phyloP scores from a whole-genome alignment of 2,113 vertebrate genomes.

The Stercorarius parasiticus region DNA sequence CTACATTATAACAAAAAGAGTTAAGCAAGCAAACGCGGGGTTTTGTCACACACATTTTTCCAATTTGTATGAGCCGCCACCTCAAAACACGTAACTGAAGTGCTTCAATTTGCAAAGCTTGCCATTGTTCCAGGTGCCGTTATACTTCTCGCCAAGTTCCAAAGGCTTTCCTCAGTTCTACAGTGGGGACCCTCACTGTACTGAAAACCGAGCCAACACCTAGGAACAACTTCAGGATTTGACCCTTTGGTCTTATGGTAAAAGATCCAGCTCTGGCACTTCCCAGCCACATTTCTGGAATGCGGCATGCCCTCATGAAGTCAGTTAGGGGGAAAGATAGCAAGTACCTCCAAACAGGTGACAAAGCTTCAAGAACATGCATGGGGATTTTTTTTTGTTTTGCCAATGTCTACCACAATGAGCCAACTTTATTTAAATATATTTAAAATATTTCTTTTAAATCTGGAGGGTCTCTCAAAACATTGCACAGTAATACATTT shows the following conservation, averaged over 20 bases:
- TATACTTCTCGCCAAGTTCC: background rate
- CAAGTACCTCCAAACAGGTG: background rate
- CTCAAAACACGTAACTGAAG: constrained; percentile 62
- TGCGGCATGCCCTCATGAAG: background rate
- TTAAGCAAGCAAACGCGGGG: background rate
- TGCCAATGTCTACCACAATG: background rate
- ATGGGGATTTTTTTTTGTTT: background rate
- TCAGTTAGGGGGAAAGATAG: background rate
- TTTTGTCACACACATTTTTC: background rate
- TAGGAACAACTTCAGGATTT: background rate
- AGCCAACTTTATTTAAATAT: constrained; percentile 3
- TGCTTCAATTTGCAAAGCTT: constrained; percentile 60
- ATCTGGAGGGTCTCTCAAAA: background rate
- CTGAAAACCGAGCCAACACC: background rate
- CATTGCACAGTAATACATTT: background rate
- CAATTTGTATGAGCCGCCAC: background rate
- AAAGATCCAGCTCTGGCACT: background rate
- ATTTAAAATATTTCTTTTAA: background rate
- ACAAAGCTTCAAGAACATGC: background rate
- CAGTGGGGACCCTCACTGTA: background rate
- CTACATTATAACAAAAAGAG: background rate
- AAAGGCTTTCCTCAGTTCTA: background rate
- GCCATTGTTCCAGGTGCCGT: constrained; percentile 67
- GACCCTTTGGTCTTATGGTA: background rate
- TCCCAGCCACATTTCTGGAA: background rate